Conservation (phyloP, 2,113 vertebrate genomes). For the Pampusana beccarii region DNA sequence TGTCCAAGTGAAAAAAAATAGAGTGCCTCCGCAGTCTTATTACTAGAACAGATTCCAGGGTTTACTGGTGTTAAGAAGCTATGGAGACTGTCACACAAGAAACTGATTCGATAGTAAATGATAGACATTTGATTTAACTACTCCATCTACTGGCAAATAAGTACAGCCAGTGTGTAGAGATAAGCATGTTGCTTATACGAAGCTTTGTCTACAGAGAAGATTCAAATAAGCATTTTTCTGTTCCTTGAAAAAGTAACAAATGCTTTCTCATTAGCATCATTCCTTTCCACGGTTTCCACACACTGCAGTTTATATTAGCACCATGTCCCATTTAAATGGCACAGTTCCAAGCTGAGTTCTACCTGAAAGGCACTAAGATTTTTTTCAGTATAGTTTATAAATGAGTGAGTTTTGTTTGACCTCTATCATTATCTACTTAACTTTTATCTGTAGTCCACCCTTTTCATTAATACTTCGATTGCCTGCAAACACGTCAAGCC, state of each 20-base stretch:
- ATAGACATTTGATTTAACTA: constrained; percentile 69
- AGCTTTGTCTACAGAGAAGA: neutral
- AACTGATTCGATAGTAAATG: neutral
- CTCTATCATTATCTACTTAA: neutral
- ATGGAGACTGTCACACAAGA: neutral
- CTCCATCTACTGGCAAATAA: constrained; percentile 71
- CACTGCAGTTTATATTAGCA: neutral
- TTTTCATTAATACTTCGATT: neutral
- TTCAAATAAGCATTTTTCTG: neutral
- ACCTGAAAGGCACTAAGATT: neutral
- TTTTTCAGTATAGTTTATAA: neutral
- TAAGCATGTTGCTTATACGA: neutral
- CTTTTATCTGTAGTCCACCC: neutral
- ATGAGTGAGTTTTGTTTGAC: neutral
- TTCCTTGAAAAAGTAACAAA: neutral
- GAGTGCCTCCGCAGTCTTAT: neutral
- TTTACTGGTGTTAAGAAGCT: constrained; percentile 25
- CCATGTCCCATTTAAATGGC: neutral
- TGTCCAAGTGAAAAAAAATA: neutral
- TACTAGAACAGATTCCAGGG: neutral
- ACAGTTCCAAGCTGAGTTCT: neutral
- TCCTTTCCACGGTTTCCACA: neutral
- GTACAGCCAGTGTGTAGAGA: neutral
- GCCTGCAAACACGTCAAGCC: neutral
- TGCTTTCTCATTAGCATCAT: neutral